These are phyloP conservation scores for Holocentrus rufus DNA, from an alignment of 2,797 vertebrate genomes.

Conservation along the genomic window DNA sequence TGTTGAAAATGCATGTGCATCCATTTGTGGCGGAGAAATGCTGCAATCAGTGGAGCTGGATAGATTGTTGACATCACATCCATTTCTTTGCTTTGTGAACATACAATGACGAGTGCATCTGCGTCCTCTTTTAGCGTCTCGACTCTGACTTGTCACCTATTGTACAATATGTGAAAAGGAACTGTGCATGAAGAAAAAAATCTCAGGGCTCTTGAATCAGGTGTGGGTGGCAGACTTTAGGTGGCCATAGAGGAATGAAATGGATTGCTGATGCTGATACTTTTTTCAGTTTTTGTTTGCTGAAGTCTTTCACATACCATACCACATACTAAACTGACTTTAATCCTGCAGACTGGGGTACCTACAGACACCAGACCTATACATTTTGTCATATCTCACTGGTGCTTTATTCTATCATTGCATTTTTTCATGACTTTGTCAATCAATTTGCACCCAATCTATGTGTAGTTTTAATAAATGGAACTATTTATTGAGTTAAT, in stretches of 20 bases:
- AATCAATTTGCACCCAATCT: too few species aligned
- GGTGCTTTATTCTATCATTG: too few species aligned
- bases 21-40: slow-evolving; percentile 23
- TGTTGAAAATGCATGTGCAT: slow-evolving; percentile 13
- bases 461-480: too few species aligned
- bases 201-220: slow-evolving; percentile 15
- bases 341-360: too few species aligned
- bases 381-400: too few species aligned
- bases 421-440: too few species aligned
- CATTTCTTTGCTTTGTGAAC: slow-evolving; percentile 22
- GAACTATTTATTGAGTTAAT: too few species aligned
- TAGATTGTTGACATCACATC: slow-evolving; percentile 40
- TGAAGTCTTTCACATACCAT: too few species aligned
- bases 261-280: slow-evolving; percentile 18
- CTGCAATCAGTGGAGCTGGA: slow-evolving; percentile 11
- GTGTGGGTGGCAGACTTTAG: neutral
- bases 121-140: neutral
- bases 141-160: slow-evolving; percentile 9
- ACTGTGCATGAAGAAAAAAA: slow-evolving; percentile 15
- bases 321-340: too few species aligned
- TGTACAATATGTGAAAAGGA: slow-evolving; percentile 11
- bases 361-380: too few species aligned
- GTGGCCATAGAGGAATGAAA: neutral
- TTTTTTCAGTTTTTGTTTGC: neutral
- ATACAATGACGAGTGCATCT: slow-evolving; percentile 22